phyloP scores from a whole-genome alignment of 30 jellyfish, hydroid and myxozoan species.

The Pseudorhiza aurosa region DNA sequence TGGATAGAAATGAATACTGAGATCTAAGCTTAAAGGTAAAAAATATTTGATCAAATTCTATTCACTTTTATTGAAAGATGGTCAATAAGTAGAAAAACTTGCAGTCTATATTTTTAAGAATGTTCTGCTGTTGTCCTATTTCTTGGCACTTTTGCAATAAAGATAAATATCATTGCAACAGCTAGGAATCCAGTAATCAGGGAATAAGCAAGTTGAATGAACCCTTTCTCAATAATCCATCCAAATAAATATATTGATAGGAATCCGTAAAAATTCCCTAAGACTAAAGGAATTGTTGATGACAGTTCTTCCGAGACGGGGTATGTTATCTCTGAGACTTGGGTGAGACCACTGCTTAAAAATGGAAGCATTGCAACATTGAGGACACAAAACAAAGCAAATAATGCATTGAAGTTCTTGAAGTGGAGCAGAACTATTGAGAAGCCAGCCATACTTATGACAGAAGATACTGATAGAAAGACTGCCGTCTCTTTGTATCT shows the following conservation, averaged over 20 bases:
- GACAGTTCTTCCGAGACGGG: conserved; percentile 84
- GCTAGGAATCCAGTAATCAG: conserved; percentile 43
- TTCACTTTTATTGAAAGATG: no score
- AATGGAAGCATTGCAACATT: conserved; percentile 66
- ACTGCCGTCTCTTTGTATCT: conserved; percentile 48
- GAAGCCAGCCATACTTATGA: conserved; percentile 54
- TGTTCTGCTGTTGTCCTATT: conserved; percentile 59
- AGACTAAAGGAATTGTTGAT: conserved; percentile 58
- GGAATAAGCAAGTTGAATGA: conserved; percentile 50
- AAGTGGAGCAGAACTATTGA: conserved; percentile 38
- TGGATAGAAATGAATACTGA: no score
- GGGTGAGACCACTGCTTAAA: conserved; percentile 78
- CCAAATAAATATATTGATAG: conserved; percentile 41
- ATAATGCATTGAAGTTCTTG: conserved; percentile 35
- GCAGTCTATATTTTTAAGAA: neutral
- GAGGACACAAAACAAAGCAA: conserved; percentile 25
- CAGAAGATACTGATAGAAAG: conserved; percentile 37
- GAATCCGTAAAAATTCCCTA: conserved; percentile 82
- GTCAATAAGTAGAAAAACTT: no score
- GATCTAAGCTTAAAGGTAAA: no score
- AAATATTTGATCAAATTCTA: no score
- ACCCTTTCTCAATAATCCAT: conserved; percentile 38
- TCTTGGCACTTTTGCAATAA: conserved; percentile 69
- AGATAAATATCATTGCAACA: conserved; percentile 33
- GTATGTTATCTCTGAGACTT: conserved; percentile 81